phyloP scores from a whole-genome alignment of 35 echinoderm and acorn worm genomes.

The Ophioderma brevispina region DNA sequence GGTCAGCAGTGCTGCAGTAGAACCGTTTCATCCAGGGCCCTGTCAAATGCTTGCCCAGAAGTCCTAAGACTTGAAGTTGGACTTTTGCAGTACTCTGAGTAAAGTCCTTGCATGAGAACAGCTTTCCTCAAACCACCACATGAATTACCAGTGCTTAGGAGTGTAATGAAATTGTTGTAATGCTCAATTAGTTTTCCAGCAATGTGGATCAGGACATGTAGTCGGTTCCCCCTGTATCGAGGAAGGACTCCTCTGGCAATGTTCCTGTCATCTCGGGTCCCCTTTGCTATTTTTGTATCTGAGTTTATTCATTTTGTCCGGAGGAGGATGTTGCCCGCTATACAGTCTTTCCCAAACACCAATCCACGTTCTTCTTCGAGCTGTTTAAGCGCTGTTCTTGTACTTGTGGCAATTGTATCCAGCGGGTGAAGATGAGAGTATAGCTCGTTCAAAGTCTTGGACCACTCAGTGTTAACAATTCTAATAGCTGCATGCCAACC shows the following conservation, averaged over 20 bases:
- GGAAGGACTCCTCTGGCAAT: constrained; percentile 32
- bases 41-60: constrained; percentile 21
- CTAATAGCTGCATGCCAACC: neutral
- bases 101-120: neutral
- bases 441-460: constrained; percentile 15
- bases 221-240: constrained; percentile 37
- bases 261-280: constrained; percentile 28
- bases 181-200: constrained; percentile 35
- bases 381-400: neutral
- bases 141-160: neutral
- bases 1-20: neutral
- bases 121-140: neutral
- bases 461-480: neutral
- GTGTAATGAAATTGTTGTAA: neutral
- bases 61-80: neutral
- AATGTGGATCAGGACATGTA: constrained; percentile 48
- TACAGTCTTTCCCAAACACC: constrained; percentile 51
- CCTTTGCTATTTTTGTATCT: constrained; percentile 60
- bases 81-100: neutral
- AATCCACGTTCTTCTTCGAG: neutral
- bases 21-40: constrained; percentile 51
- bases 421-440: constrained; percentile 33
- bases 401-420: constrained; percentile 21
- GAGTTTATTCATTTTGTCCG: constrained; percentile 23
- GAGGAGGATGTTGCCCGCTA: neutral